Percentiles rank a stretch among this genome's conserved stretches.
These are phyloP conservation scores for Oncopeltus fasciatus DNA, from an alignment of 1,140 invertebrate species.

Conservation along the genomic window DNA sequence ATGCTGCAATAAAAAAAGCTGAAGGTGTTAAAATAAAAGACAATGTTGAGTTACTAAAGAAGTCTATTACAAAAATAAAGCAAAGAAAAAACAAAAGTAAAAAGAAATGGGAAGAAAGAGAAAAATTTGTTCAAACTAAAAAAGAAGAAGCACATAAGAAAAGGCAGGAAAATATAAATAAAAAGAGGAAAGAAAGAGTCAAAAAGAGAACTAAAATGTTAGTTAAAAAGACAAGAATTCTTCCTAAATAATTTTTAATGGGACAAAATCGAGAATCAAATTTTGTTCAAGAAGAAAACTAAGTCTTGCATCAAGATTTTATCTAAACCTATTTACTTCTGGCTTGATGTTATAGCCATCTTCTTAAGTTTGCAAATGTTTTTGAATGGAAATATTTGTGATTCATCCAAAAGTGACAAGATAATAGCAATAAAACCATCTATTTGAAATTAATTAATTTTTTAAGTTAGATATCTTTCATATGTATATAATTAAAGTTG, in stretches of 20 bases:
- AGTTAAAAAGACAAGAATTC: conserved; percentile 19
- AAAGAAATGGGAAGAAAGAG: conserved; percentile 17
- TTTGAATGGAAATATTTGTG: no score
- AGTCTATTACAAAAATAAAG: conserved; percentile 14
- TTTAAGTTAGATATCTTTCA: no score
- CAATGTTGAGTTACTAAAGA: conserved; percentile 16
- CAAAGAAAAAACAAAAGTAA: conserved; percentile 13
- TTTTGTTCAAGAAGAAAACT: no score
- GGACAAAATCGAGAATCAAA: no score
- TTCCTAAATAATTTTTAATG: neutral
- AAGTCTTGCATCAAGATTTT: no score
- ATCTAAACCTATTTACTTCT: no score
- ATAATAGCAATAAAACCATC: no score
- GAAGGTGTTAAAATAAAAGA: conserved; percentile 21
- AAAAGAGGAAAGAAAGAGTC: conserved; percentile 18
- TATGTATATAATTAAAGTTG: no score
- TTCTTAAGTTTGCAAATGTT: no score
- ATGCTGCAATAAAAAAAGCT: conserved; percentile 18
- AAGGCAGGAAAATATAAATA: conserved; percentile 15
- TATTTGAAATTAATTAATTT: no score
- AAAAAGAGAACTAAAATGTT: conserved; percentile 16
- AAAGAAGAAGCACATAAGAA: conserved; percentile 18
- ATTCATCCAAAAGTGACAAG: no score
- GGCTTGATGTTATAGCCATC: no score
- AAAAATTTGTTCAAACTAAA: conserved; percentile 6